Evolutionary conservation across 2,113 vertebrate genomes (phyloP), one percentile per base, ranked within the genome.

Genomic region (Cathartes aura): DNA sequence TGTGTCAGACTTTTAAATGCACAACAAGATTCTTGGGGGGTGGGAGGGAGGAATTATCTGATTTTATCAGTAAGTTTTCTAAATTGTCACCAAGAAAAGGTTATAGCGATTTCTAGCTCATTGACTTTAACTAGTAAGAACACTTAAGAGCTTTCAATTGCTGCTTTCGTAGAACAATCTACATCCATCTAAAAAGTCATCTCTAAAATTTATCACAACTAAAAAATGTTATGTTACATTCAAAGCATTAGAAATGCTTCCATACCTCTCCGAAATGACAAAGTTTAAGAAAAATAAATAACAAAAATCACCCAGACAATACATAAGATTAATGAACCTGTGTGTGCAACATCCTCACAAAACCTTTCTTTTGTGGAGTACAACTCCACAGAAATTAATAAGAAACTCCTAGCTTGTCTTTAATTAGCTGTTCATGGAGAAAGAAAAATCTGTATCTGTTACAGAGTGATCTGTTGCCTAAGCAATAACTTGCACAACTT

Each of bases 381-480:
- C 6, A 45, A 30, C 64, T 84, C 73, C 52, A 81, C 20, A 60
- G n/a, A 67, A 87, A 63, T 11, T 5, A 40, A 9, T 43, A 43
- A 84, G 55, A 87, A 70, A 74, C 29, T 67, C 73, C 40, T 34
- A 47, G 47, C 45, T 45, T 95, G 70, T 75, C 79, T 93, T 86
- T 48, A 62, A 94, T 92, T 71, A 95, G 52, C 32, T 91, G 36
- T 73, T 90, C 82, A 82, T 76, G 21, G 74, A 88, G 58, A 83
- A 93, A 56, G 38, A 92, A 59, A 72, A 92, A 70, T 56, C 48
- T 15, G 1, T 59, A 45, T 84, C 62, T 74, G 27, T 47, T 80
- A 82, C 20, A 71, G 34, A 82, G 29, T 15, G 58, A 86, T 60
- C 45, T 53, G 40, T 7, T 88, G 45, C 62, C 64, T 86, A 72